Conservation (phyloP, 2,113 vertebrate genomes). For the Montifringilla adamsi region DNA sequence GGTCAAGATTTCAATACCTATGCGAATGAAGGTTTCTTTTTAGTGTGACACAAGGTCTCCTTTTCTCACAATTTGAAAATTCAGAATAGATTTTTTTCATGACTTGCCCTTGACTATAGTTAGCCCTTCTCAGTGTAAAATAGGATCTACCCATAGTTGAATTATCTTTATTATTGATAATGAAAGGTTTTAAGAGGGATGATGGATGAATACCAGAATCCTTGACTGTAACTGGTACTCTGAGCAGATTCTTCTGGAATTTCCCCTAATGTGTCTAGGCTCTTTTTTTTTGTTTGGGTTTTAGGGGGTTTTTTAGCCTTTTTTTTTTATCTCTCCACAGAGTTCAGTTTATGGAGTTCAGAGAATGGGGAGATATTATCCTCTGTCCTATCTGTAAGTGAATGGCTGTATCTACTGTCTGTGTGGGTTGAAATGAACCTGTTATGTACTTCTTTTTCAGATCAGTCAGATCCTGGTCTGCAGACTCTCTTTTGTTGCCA, state of each 20-base stretch:
- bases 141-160: background rate
- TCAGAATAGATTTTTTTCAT: constrained; percentile 10
- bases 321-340: background rate
- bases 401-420: background rate
- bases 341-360: background rate
- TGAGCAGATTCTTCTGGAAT: background rate
- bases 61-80: background rate
- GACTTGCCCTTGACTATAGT: background rate
- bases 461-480: background rate
- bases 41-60: background rate
- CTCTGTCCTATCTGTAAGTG: background rate
- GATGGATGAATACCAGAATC: background rate
- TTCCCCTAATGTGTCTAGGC: background rate
- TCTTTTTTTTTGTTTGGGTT: background rate
- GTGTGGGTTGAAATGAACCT: background rate
- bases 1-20: constrained; percentile 38
- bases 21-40: background rate
- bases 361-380: background rate
- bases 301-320: accelerated
- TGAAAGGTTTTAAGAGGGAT: background rate
- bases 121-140: background rate
- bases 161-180: background rate
- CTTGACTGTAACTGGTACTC: background rate
- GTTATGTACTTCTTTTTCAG: background rate
- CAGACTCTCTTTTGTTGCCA: background rate